Percentiles rank a stretch among this genome's conserved stretches.
Evolutionary conservation across 1,140 invertebrate genomes (phyloP).

Genomic region (Battus philenor): DNA sequence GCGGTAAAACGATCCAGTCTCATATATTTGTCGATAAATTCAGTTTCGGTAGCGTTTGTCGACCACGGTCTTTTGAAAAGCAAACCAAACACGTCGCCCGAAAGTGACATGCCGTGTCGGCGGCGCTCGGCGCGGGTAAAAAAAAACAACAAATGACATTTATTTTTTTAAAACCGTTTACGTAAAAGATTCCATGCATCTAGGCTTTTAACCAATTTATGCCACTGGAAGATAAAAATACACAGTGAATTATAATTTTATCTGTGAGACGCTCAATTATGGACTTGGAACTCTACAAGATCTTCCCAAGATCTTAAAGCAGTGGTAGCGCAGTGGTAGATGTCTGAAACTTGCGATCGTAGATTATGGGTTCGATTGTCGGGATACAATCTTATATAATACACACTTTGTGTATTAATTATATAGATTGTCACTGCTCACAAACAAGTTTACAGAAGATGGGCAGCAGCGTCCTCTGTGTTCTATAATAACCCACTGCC

Average conservation of each 20-base stretch:
- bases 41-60: conserved; percentile 16
- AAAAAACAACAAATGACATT: conserved; percentile 17
- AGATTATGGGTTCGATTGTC: too few relatives aligned
- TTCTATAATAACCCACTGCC: too few relatives aligned
- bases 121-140: not conserved
- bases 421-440: too few relatives aligned
- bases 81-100: conserved; percentile 16
- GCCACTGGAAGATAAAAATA: not conserved
- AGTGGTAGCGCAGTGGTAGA: not conserved
- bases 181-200: conserved; percentile 4
- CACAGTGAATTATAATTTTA: not conserved
- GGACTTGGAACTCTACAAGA: too few relatives aligned
- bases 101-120: conserved; percentile 15
- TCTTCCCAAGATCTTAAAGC: too few relatives aligned
- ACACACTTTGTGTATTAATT: too few relatives aligned
- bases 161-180: conserved; percentile 2
- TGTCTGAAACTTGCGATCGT: too few relatives aligned
- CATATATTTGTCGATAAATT: conserved; percentile 16
- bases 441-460: too few relatives aligned
- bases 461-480: too few relatives aligned
- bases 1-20: too few relatives aligned
- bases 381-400: too few relatives aligned
- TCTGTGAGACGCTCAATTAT: too few relatives aligned
- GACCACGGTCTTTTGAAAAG: conserved; percentile 15
- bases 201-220: conserved; percentile 2